Percentiles rank a stretch among this genome's conserved stretches.
Conservation (phyloP, 2,113 vertebrate genomes). For the Thinocorus orbignyianus region DNA sequence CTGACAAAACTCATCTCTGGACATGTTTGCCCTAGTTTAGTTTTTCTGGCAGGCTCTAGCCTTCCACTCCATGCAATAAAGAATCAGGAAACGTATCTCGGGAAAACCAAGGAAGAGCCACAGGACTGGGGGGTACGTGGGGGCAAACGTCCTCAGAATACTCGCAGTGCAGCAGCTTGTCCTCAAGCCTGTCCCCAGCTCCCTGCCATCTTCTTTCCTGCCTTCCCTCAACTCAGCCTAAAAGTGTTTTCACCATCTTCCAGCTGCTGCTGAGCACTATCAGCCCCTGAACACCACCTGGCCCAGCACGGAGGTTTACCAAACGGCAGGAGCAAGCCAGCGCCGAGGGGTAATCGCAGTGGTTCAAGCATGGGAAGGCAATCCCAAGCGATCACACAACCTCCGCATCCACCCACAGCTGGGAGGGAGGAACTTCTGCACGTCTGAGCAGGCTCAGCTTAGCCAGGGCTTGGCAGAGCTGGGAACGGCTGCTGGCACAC, state of each 20-base stretch:
- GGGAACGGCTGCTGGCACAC: neutral
- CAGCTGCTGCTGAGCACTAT: neutral
- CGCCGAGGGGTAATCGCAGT: accelerated
- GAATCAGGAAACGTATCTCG: neutral
- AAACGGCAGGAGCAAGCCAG: neutral
- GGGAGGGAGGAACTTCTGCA: conserved; percentile 29
- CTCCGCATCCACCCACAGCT: neutral
- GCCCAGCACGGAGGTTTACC: neutral
- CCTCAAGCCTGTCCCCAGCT: neutral
- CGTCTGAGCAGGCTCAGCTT: neutral
- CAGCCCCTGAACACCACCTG: neutral
- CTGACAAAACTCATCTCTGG: neutral
- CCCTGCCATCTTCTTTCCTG: neutral
- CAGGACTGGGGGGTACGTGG: accelerated
- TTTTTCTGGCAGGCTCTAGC: neutral
- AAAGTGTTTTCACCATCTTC: neutral
- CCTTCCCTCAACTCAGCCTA: neutral
- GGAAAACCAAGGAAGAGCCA: neutral
- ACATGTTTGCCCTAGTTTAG: neutral
- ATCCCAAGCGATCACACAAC: neutral
- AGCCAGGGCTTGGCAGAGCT: neutral
- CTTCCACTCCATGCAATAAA: accelerated
- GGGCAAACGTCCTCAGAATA: neutral
- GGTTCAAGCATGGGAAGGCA: neutral
- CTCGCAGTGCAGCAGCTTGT: neutral